Evolutionary conservation across 2,888 invertebrate species (phyloP).

Genomic region (Machimus atricapillus): DNA sequence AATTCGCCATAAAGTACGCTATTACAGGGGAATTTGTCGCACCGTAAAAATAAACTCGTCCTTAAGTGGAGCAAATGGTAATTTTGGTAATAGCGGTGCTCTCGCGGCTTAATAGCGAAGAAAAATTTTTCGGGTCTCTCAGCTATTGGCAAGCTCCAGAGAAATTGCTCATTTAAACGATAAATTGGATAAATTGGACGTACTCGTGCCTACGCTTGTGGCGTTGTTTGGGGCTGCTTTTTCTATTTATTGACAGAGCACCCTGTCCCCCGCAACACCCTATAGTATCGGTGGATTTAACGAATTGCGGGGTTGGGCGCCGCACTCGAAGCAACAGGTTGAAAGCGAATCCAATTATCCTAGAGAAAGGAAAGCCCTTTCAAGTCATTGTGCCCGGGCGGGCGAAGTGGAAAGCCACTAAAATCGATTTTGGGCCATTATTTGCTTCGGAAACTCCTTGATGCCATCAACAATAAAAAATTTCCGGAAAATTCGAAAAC

Average conservation of each 20-base stretch:
- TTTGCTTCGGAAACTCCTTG: slow-evolving; percentile 38
- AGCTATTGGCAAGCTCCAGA: slow-evolving; percentile 2
- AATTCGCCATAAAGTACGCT: slow-evolving; percentile 33
- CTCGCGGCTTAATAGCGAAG: background rate
- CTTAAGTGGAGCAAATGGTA: slow-evolving; percentile 6
- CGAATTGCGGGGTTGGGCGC: background rate
- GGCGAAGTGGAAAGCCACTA: slow-evolving; percentile 23
- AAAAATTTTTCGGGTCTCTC: background rate
- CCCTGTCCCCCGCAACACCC: background rate
- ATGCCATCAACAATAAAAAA: slow-evolving; percentile 38
- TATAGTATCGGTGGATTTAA: slow-evolving; percentile 15
- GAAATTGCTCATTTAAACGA: slow-evolving; percentile 37
- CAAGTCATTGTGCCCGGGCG: background rate
- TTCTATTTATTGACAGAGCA: background rate
- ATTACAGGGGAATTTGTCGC: slow-evolving; percentile 39
- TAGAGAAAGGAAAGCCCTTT: background rate
- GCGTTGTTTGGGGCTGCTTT: background rate
- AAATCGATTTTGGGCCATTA: slow-evolving; percentile 38
- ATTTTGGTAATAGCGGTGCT: slow-evolving; percentile 6
- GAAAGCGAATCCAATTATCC: slow-evolving; percentile 35
- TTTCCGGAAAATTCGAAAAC: slow-evolving; percentile 41
- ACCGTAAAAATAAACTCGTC: slow-evolving; percentile 31
- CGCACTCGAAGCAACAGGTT: slow-evolving; percentile 24
- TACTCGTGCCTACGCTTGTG: background rate
- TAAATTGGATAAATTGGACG: slow-evolving; percentile 36